Evolutionary conservation across 2,888 invertebrate species (phyloP).

Genomic region (Drosophila meridionalis): DNA sequence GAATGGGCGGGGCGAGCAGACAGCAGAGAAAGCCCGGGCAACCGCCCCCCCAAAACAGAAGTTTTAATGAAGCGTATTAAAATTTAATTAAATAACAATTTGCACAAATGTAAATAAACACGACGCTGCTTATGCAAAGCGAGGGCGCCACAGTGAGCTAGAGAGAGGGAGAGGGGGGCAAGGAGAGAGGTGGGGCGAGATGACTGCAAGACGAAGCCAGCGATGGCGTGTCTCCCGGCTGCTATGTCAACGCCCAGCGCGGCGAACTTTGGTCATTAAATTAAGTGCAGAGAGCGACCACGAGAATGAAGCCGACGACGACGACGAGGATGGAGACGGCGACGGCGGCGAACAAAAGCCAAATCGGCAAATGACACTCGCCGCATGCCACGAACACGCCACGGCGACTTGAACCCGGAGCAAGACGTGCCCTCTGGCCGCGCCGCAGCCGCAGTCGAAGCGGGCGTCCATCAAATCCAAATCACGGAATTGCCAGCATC

Average conservation of each 20-base stretch:
- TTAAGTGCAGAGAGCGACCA: conserved; percentile 61
- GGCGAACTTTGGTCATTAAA: conserved; percentile 78
- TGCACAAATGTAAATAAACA: conserved; percentile 79
- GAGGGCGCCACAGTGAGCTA: not conserved
- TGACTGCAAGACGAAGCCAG: not conserved
- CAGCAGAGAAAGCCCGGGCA: not conserved
- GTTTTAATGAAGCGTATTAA: conserved; percentile 79
- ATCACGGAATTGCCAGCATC: conserved; percentile 1
- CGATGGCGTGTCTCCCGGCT: conserved; percentile 22
- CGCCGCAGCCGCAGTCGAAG: not conserved
- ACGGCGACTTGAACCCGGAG: not conserved
- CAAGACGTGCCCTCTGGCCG: not conserved
- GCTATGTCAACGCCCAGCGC: conserved; percentile 62
- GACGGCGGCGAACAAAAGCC: conserved; percentile 14
- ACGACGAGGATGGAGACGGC: not conserved
- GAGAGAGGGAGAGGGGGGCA: not conserved
- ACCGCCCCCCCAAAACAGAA: conserved; percentile 40
- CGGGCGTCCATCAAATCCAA: conserved; percentile 1
- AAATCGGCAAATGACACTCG: conserved; percentile 17
- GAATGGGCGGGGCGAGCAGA: not conserved
- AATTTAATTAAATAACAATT: conserved; percentile 81
- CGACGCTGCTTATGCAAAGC: conserved; percentile 69
- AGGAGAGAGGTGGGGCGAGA: no score
- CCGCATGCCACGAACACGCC: not conserved
- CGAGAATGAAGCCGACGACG: not conserved